These are phyloP conservation scores for Clarias magur DNA, from an alignment of 2,113 vertebrate species.

Conservation along the genomic window DNA sequence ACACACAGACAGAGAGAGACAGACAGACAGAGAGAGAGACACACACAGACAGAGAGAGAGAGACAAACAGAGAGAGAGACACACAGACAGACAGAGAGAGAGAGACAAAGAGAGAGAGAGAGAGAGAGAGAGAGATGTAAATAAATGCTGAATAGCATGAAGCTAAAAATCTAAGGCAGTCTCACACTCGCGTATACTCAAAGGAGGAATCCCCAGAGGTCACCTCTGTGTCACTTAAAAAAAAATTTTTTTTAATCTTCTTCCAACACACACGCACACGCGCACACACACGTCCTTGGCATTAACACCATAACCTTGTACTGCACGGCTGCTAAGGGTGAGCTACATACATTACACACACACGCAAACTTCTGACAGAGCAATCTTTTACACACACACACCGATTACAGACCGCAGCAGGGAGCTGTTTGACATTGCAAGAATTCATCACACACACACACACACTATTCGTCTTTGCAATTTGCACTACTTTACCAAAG, in stretches of 20 bases:
- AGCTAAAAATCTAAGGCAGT: neutral
- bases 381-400: constrained; percentile 12
- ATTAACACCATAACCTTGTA: constrained; percentile 1
- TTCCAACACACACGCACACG: neutral
- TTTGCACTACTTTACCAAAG: constrained; percentile 21
- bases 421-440: constrained; percentile 5
- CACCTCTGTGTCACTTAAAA: neutral
- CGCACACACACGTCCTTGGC: neutral
- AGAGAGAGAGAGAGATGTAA: neutral
- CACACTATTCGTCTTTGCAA: constrained; percentile 19
- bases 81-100: too few relatives aligned
- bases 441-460: constrained; percentile 20
- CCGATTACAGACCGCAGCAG: constrained; percentile 12
- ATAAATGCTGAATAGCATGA: neutral
- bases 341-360: neutral
- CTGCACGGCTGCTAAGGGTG: neutral
- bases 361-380: constrained; percentile 5
- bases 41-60: too few relatives aligned
- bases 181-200: neutral
- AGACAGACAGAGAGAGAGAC: too few relatives aligned
- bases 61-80: too few relatives aligned
- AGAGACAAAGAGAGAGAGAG: too few relatives aligned
- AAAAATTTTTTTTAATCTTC: too few relatives aligned
- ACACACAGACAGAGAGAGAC: too few relatives aligned
- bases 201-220: neutral